These are phyloP conservation scores for Amphibalanus amphitrite DNA, from an alignment of 1,140 invertebrate species.

Conservation along the genomic window DNA sequence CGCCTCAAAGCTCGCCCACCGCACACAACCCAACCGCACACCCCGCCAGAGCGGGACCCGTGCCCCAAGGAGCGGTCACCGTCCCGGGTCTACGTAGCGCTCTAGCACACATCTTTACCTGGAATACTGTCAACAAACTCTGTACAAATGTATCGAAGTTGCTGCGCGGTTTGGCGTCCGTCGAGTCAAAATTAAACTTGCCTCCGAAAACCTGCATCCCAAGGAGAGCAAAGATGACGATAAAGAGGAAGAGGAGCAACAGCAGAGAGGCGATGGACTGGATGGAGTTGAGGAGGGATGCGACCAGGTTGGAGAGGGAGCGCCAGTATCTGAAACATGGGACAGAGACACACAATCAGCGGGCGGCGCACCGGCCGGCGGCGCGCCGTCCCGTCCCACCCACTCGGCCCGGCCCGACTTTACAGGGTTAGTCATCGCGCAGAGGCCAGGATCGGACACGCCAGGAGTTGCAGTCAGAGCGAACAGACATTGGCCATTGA, in stretches of 20 bases:
- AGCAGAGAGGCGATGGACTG: slow-evolving; percentile 51
- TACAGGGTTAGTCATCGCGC: not conserved
- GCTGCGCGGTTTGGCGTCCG: slow-evolving; percentile 31
- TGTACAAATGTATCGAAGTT: slow-evolving; percentile 46
- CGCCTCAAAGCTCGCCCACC: no score
- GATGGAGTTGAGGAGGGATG: slow-evolving; percentile 94
- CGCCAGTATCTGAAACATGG: slow-evolving; percentile 76
- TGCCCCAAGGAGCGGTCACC: not conserved
- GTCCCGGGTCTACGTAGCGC: not conserved
- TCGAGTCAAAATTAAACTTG: slow-evolving; percentile 42
- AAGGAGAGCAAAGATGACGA: slow-evolving; percentile 46
- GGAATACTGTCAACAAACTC: slow-evolving; percentile 46
- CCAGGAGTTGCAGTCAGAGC: no score
- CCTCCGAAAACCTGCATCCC: slow-evolving; percentile 72
- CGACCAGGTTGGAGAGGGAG: slow-evolving; percentile 90
- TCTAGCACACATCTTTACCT: slow-evolving; percentile 24
- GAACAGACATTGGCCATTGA: no score
- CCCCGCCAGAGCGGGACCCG: not conserved
- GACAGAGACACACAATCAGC: not conserved
- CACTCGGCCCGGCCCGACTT: not conserved
- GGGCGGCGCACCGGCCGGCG: no score
- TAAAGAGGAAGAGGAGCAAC: slow-evolving; percentile 48
- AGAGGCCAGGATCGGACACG: not conserved
- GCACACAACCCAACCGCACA: not conserved
- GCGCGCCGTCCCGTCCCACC: no score